Evolutionary conservation across 2,113 vertebrate species (phyloP).

Genomic region (Ahaetulla prasina): DNA sequence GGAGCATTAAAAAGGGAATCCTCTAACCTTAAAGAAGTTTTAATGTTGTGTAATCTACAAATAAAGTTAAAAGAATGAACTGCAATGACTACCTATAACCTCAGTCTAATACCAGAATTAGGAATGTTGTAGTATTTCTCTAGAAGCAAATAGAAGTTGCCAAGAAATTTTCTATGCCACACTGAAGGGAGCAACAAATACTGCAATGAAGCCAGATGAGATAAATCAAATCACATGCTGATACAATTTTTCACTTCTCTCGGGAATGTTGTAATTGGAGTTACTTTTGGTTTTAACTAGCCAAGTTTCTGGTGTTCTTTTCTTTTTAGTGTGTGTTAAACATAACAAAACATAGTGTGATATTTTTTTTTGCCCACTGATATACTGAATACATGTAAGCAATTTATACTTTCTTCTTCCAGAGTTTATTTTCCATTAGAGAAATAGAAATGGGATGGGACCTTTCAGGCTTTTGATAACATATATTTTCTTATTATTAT

Average conservation of each 20-base stretch:
- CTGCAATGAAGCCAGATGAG: not conserved
- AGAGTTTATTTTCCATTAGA: not conserved
- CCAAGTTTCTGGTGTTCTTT: not conserved
- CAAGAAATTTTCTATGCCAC: not conserved
- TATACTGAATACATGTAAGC: not conserved
- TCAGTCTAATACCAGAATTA: not conserved
- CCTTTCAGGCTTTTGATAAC: not conserved
- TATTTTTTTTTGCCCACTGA: not conserved
- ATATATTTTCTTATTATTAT: not conserved
- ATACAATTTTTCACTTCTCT: not conserved
- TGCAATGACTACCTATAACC: not conserved
- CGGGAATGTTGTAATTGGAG: not conserved
- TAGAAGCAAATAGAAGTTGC: not conserved
- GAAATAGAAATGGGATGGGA: not conserved
- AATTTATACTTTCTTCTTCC: not conserved
- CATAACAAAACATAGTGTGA: not conserved
- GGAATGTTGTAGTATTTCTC: not conserved
- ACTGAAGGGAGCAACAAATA: not conserved
- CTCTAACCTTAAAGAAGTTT: not conserved
- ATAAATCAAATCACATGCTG: not conserved
- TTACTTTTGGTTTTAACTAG: not conserved
- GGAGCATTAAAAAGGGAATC: not conserved
- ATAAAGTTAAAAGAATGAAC: not conserved
- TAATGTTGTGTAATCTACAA: not conserved
- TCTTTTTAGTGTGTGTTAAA: not conserved